phyloP scores from a whole-genome alignment of 1,140 invertebrate species.

The Papilio machaon region DNA sequence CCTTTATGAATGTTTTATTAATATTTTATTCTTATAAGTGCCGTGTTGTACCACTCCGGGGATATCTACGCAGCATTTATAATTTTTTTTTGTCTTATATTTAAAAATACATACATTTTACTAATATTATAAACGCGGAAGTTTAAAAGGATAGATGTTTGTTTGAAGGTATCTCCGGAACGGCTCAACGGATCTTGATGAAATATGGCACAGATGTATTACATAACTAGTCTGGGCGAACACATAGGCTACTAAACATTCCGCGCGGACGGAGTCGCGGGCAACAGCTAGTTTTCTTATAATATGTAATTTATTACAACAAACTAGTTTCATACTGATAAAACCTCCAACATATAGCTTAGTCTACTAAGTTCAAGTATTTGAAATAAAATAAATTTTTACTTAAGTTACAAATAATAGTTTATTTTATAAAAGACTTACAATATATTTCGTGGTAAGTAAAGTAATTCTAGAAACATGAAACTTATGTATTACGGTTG shows the following conservation, averaged over 20 bases:
- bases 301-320: background rate
- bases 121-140: no score
- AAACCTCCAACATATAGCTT: background rate
- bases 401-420: background rate
- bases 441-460: background rate
- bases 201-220: no score
- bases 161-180: no score
- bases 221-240: no score
- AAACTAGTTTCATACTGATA: background rate
- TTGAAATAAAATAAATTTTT: background rate
- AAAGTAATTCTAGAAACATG: background rate
- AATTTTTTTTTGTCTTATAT: background rate
- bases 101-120: background rate
- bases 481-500: background rate
- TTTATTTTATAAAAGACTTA: background rate
- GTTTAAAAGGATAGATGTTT: no score
- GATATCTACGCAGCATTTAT: conserved; percentile 13
- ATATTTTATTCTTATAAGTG: conserved; percentile 27
- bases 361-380: background rate
- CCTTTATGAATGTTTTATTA: conserved; percentile 35
- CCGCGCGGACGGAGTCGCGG: no score
- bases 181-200: no score
- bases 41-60: background rate
- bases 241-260: no score
- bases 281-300: no score